Percentiles rank a stretch among this genome's conserved stretches.
Evolutionary conservation across 2,888 invertebrate genomes (phyloP).

Genomic region (Lepidocyrtinus sp.): DNA sequence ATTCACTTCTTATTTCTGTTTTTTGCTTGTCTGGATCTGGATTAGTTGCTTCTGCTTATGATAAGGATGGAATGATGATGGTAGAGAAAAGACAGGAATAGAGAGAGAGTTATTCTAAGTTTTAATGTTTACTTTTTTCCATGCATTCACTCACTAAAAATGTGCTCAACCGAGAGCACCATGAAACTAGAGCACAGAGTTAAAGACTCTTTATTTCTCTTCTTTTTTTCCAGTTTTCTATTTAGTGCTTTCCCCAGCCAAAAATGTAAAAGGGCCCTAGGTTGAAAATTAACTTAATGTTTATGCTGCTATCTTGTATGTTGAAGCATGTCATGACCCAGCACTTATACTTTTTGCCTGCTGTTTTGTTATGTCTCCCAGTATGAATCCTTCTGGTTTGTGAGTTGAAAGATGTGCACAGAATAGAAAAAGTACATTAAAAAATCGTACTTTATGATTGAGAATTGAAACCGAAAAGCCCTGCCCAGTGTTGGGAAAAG

Average conservation of each 20-base stretch:
- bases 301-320: not conserved
- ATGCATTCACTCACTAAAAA: not conserved
- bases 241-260: too few relatives aligned
- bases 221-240: not conserved
- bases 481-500: not conserved
- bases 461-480: not conserved
- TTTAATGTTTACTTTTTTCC: not conserved
- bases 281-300: constrained; percentile 12
- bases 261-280: not conserved
- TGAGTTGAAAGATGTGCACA: constrained; percentile 36
- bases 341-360: not conserved
- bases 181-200: not conserved
- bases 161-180: not conserved
- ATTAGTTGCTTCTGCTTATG: not conserved
- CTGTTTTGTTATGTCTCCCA: constrained; percentile 22
- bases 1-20: constrained; percentile 4
- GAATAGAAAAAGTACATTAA: constrained; percentile 34
- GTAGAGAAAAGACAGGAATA: not conserved
- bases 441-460: not conserved
- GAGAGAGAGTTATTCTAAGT: not conserved
- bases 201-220: not conserved
- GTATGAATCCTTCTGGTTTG: constrained; percentile 35
- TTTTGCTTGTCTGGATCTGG: not conserved
- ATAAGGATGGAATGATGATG: not conserved
- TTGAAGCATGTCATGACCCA: not conserved